phyloP scores from a whole-genome alignment of 2,113 vertebrate species.

The Tiliqua scincoides region DNA sequence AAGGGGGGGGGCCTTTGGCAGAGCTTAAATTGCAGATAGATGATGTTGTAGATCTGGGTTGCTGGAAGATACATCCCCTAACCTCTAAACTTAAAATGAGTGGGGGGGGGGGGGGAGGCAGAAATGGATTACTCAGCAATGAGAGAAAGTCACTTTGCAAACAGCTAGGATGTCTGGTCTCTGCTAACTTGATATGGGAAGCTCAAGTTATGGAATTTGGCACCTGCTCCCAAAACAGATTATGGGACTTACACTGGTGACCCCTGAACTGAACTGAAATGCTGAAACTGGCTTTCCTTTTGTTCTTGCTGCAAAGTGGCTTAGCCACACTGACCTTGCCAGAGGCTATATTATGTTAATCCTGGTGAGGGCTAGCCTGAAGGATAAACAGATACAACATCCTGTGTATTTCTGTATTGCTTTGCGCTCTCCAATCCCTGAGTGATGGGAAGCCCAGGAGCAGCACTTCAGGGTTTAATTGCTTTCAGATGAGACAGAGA shows the following conservation, averaged over 20 bases:
- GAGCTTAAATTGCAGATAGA: neutral
- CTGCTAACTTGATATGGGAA: neutral
- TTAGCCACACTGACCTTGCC: neutral
- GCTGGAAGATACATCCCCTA: neutral
- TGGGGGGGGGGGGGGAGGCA: no score
- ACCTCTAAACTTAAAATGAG: neutral
- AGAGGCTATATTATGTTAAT: neutral
- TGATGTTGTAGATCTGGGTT: neutral
- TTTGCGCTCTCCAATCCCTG: neutral
- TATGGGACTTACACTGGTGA: neutral
- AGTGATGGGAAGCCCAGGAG: neutral
- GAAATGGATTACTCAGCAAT: neutral
- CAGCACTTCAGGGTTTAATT: neutral
- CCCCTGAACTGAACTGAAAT: neutral
- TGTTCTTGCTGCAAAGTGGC: neutral
- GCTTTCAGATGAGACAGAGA: neutral
- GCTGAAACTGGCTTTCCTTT: neutral
- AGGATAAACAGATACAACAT: neutral
- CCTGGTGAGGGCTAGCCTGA: neutral
- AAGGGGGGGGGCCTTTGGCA: neutral
- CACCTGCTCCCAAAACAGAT: neutral
- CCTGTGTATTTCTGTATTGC: neutral
- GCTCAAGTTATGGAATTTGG: neutral
- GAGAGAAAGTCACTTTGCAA: neutral
- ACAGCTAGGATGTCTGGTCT: neutral